Conservation (phyloP, 2,888 invertebrate genomes). For the Drosophila mercatorum region DNA sequence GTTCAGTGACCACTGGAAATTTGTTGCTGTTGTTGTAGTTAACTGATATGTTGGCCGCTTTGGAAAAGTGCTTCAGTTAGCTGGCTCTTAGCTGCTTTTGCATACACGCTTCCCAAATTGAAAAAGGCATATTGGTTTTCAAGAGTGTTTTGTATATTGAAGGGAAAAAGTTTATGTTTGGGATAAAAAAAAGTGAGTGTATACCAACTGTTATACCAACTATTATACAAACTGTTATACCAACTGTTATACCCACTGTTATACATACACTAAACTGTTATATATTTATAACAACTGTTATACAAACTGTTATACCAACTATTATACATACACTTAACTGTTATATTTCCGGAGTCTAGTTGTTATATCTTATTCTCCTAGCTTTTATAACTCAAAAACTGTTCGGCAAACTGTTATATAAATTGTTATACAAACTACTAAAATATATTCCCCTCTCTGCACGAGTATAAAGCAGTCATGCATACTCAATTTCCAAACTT, state of each 20-base stretch:
- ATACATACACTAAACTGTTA: neutral
- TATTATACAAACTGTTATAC: neutral
- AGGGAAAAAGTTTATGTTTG: too few species aligned
- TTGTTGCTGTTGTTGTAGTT: constrained; percentile 43
- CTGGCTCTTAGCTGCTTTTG: constrained; percentile 46
- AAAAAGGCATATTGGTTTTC: neutral
- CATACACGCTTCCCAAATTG: constrained; percentile 6
- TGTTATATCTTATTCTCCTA: too few species aligned
- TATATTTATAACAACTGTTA: neutral
- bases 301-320: too few species aligned
- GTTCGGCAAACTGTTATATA: neutral
- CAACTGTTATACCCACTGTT: too few species aligned
- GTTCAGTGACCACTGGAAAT: constrained; percentile 67
- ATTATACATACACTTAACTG: neutral
- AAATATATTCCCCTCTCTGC: neutral
- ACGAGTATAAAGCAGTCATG: neutral
- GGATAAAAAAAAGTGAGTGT: too few species aligned
- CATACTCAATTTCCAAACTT: neutral
- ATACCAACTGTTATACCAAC: neutral
- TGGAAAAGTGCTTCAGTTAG: constrained; percentile 26
- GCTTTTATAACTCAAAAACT: too few species aligned
- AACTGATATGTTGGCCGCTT: constrained; percentile 27
- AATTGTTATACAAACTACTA: neutral
- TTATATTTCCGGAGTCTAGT: neutral
- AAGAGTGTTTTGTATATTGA: too few species aligned